Base-by-base conservation (phyloP, 2,888 invertebrate genomes). In the Eustalomyia histrio region DNA sequence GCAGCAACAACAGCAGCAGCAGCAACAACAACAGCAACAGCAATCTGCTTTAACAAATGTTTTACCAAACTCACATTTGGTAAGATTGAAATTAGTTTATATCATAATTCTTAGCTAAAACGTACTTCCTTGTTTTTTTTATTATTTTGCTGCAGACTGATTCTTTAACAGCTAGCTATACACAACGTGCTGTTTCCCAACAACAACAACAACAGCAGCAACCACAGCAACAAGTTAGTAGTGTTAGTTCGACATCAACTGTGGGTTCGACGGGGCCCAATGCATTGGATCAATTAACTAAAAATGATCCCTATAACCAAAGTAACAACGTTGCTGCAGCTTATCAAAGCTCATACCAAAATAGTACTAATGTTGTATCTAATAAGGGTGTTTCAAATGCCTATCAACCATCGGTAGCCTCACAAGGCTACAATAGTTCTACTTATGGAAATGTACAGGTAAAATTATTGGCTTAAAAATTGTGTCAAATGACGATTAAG, bases 281-380 rank as follows among this genome's bases (percentile, higher is more conserved):
- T 81, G 85, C 88, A 4, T 84, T 90, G 65, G 90, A 91, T 85
- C 91, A 91, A 83, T 82, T 91, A 76, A 85, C 88, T 47, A 91
- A 91, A 79, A 89, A 84, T 80, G 91, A 91, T 87, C 91, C 89
- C 0, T 91, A 91, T 60, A 89, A 88, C 53, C 90, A 90, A 83
- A 87, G 86, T 73, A 83, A 87, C 69, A 85, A 87, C 29, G 87
- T 86, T 64, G 76, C 85, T 14, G 85, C 86, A 80, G 85, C 83
- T 52, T 90, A 91, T 84, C 90, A 90, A 82, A 90, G 88, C 76
- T 87, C 90, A 35, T 90, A 90, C 84, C 88, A 89, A 79, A 84
- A 86, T 71, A 89, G 85, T 69, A 85, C 87, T 39, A 87, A 87
- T 39, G 84, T 84, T 61, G 85, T 85, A 16, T 89, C 87, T 80